Evolutionary conservation across 2,888 invertebrate genomes (phyloP).

Genomic region (Agapostemon virescens): DNA sequence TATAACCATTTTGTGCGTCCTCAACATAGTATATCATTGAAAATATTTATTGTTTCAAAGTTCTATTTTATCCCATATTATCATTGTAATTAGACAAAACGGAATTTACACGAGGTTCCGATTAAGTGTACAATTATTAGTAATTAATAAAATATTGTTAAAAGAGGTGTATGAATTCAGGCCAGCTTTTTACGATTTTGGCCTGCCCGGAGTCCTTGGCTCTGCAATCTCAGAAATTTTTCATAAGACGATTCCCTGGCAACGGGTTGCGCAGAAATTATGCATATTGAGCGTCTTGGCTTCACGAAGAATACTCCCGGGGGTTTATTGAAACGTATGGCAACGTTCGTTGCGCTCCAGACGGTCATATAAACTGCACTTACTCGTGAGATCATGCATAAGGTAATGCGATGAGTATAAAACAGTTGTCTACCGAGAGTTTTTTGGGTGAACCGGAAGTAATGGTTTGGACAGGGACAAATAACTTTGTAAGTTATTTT

Average conservation of each 20-base stretch:
- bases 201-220: background rate
- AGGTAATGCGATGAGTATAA: background rate
- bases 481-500: no score
- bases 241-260: background rate
- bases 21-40: no score
- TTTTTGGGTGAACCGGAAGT: background rate
- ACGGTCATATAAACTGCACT: background rate
- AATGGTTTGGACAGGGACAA: background rate
- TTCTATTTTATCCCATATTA: no score
- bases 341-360: background rate
- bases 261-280: background rate
- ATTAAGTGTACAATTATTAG: no score
- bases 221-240: background rate
- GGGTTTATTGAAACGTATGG: constrained; percentile 16
- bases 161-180: background rate
- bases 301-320: background rate
- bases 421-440: background rate
- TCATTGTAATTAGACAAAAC: no score
- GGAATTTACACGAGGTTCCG: no score
- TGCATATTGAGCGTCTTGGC: constrained; percentile 7
- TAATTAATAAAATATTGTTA: background rate
- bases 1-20: no score
- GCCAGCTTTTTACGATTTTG: background rate
- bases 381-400: background rate
- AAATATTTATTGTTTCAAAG: no score